A percentile compares a stretch with the other conserved stretches of the same genome.
phyloP scores from a whole-genome alignment of 2,113 vertebrate genomes.

The Callaeas wilsoni region DNA sequence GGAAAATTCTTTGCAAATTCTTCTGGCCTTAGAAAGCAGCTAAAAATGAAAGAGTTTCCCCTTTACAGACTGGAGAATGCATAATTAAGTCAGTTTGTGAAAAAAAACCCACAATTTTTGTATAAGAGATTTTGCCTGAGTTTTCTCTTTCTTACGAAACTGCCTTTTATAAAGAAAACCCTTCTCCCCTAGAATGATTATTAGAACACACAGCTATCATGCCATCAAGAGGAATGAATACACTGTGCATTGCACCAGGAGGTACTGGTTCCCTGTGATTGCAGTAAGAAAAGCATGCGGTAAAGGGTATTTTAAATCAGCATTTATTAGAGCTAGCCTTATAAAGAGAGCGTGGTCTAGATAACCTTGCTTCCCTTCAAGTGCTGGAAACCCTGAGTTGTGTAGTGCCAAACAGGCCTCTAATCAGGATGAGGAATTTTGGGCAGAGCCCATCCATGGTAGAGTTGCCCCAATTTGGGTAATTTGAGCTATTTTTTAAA shows the following conservation, averaged over 20 bases:
- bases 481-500: background rate
- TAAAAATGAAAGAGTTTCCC: background rate
- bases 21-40: background rate
- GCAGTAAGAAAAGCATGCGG: background rate
- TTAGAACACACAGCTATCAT: background rate
- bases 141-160: background rate
- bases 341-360: background rate
- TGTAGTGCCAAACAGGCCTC: background rate
- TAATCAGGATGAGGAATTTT: accelerated
- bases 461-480: background rate
- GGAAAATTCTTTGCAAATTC: background rate
- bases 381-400: background rate
- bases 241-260: background rate
- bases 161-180: background rate
- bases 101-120: background rate
- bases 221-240: background rate
- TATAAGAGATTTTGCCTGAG: background rate
- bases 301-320: background rate
- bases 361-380: background rate
- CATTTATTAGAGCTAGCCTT: background rate
- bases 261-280: background rate
- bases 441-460: background rate
- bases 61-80: background rate
- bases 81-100: background rate
- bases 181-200: background rate